These are phyloP conservation scores for Saccostrea cuccullata DNA, from an alignment of 1,140 invertebrate species.

Conservation along the genomic window DNA sequence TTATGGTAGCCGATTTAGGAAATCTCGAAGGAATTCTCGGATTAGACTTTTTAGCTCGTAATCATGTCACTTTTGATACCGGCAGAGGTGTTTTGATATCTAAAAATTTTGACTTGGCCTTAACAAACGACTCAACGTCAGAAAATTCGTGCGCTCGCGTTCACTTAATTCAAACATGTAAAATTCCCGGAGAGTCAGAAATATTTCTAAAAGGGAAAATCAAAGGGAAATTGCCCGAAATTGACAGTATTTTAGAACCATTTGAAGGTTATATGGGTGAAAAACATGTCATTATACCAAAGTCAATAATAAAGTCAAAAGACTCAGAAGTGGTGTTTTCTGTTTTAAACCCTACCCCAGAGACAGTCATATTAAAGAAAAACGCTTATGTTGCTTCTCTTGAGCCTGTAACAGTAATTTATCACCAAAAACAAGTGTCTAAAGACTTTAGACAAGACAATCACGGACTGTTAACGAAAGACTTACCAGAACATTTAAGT, in stretches of 20 bases:
- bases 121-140: background rate
- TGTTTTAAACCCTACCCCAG: slow-evolving; percentile 42
- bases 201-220: slow-evolving; percentile 40
- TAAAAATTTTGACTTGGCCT: too few species aligned
- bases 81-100: too few species aligned
- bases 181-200: slow-evolving; percentile 49
- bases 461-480: too few species aligned
- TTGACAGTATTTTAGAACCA: slow-evolving; percentile 42
- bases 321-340: slow-evolving; percentile 31
- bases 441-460: background rate
- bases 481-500: too few species aligned
- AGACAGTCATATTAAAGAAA: slow-evolving; percentile 34
- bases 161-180: slow-evolving; percentile 30
- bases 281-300: slow-evolving; percentile 44
- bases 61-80: too few species aligned
- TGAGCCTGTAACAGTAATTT: background rate
- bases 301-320: slow-evolving; percentile 14
- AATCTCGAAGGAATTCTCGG: too few species aligned
- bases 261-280: background rate
- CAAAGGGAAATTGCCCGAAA: slow-evolving; percentile 4
- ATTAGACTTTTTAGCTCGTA: too few species aligned
- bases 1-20: too few species aligned
- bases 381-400: slow-evolving; percentile 28
- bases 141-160: slow-evolving; percentile 24
- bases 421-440: background rate